These are phyloP conservation scores for Heliconius congener DNA, from an alignment of 1,140 invertebrate species.

Conservation along the genomic window DNA sequence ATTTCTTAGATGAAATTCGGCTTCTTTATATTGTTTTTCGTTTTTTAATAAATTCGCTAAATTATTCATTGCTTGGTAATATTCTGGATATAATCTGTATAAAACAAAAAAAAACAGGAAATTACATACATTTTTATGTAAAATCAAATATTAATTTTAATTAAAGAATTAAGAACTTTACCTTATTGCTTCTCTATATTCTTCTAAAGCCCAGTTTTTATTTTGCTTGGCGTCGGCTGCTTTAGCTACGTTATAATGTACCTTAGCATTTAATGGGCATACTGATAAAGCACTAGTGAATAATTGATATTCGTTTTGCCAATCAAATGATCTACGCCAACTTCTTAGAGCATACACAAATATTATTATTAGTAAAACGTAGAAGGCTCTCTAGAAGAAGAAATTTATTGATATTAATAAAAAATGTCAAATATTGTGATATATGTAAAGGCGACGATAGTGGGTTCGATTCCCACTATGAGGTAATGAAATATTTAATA, in stretches of 20 bases:
- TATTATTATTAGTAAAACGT: slow-evolving; percentile 73
- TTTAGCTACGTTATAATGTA: slow-evolving; percentile 98
- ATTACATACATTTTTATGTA: neutral
- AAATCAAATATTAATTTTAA: neutral
- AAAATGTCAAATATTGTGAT: neutral
- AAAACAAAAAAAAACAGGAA: slow-evolving; percentile 33
- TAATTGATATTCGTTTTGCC: slow-evolving; percentile 88
- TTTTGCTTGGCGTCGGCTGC: slow-evolving; percentile 89
- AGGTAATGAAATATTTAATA: too few relatives aligned
- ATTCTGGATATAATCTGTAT: slow-evolving; percentile 90
- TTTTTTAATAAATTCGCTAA: slow-evolving; percentile 96
- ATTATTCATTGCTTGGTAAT: slow-evolving; percentile 99
- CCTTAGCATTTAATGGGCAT: slow-evolving; percentile 95
- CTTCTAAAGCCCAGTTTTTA: slow-evolving; percentile 85
- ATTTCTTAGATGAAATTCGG: slow-evolving; percentile 88
- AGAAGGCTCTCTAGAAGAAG: neutral
- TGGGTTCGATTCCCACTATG: too few relatives aligned
- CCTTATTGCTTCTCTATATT: slow-evolving; percentile 91
- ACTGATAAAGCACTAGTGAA: slow-evolving; percentile 88
- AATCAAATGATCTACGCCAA: slow-evolving; percentile 88
- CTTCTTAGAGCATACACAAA: slow-evolving; percentile 84
- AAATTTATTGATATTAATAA: neutral
- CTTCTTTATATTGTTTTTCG: slow-evolving; percentile 86
- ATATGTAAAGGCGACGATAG: too few relatives aligned
- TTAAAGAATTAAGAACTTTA: slow-evolving; percentile 59